Conservation (phyloP, 2,797 vertebrate species). For the Danio aesculapii region DNA sequence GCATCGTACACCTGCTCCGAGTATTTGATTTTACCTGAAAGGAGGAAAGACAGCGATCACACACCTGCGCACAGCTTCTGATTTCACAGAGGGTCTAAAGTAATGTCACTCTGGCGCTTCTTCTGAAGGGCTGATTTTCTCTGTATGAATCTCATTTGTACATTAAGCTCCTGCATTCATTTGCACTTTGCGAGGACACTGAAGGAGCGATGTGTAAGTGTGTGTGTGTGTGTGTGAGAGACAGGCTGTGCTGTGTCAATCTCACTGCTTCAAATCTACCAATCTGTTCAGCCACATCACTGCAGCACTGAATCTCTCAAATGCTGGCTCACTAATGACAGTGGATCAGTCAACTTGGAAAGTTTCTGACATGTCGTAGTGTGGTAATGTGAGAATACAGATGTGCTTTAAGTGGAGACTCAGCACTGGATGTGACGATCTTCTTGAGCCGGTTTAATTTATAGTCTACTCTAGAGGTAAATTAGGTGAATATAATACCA, state of each 20-base stretch:
- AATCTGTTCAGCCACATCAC: constrained; percentile 80
- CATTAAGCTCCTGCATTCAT: constrained; percentile 56
- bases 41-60: constrained; percentile 68
- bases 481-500: too few relatives aligned
- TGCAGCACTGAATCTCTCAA: constrained; percentile 48
- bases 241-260: constrained; percentile 69
- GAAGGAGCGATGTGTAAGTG: constrained; percentile 33
- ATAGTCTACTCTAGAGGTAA: not conserved
- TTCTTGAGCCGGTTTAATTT: not conserved
- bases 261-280: constrained; percentile 65
- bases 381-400: not conserved
- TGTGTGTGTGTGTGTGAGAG: constrained; percentile 34
- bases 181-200: constrained; percentile 51
- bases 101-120: constrained; percentile 6
- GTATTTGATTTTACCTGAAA: constrained; percentile 87
- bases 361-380: not conserved
- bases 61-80: constrained; percentile 80
- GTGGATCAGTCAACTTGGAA: not conserved
- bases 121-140: constrained; percentile 31
- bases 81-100: constrained; percentile 5
- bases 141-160: constrained; percentile 44
- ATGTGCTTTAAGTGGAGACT: not conserved
- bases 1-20: constrained; percentile 86
- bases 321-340: constrained; percentile 9
- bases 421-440: not conserved